Conservation (phyloP, 92 coral and sea anemone species). For the Porites evermanni region DNA sequence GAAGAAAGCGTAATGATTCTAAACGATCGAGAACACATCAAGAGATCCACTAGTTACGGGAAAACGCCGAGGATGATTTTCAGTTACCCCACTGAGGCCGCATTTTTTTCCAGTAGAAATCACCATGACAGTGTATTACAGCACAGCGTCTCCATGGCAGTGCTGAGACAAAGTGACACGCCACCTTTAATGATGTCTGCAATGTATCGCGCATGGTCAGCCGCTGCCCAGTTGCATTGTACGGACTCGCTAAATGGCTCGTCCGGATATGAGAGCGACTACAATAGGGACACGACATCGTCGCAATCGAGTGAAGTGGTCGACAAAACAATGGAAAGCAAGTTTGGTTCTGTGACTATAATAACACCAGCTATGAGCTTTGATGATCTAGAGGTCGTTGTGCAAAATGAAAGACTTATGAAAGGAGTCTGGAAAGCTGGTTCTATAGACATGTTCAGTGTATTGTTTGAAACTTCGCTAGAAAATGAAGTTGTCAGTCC, state of each 20-base stretch:
- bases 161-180: constrained; percentile 9
- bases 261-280: constrained; percentile 37
- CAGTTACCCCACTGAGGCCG: constrained; percentile 24
- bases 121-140: constrained; percentile 2
- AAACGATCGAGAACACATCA: neutral
- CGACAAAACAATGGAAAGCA: neutral
- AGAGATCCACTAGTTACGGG: neutral
- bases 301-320: neutral
- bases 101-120: neutral
- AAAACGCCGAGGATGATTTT: neutral
- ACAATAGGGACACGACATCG: constrained; percentile 1
- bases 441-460: constrained; percentile 21
- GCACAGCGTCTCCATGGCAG: constrained; percentile 35
- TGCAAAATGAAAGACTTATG: neutral
- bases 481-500: constrained; percentile 4
- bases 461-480: constrained; percentile 11
- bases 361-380: constrained; percentile 36
- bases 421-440: neutral
- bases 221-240: constrained; percentile 34
- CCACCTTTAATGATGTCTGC: constrained; percentile 30
- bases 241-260: constrained; percentile 28
- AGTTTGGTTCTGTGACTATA: constrained; percentile 5
- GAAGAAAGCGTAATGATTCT: constrained; percentile 1
- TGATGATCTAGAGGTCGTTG: constrained; percentile 22
- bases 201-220: constrained; percentile 39